These are phyloP conservation scores for Trematomus loennbergii DNA, from an alignment of 2,113 vertebrate species.

Conservation along the genomic window DNA sequence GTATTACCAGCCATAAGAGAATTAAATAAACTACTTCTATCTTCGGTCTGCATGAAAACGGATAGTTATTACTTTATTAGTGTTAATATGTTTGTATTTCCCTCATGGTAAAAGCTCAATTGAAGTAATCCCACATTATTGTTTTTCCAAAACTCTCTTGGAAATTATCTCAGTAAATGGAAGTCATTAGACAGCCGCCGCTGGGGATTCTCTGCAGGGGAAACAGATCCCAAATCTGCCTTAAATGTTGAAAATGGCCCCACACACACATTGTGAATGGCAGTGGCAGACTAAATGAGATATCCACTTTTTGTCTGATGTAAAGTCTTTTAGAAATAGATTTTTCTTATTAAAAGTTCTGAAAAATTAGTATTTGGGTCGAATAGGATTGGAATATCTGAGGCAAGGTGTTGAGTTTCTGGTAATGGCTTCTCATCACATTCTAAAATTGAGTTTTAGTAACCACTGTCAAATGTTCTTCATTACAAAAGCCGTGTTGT, in stretches of 20 bases:
- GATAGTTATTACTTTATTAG: neutral
- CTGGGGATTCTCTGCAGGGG: neutral
- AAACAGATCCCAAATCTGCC: neutral
- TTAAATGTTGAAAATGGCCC: neutral
- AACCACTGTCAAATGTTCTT: neutral
- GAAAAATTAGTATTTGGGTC: neutral
- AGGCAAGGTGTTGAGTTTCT: neutral
- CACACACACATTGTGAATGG: neutral
- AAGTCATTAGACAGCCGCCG: neutral
- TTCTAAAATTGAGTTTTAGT: constrained; percentile 7
- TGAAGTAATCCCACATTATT: neutral
- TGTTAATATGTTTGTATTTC: constrained; percentile 21
- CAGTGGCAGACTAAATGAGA: neutral
- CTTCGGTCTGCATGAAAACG: neutral
- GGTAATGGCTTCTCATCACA: neutral
- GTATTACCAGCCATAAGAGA: neutral
- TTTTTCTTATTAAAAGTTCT: neutral
- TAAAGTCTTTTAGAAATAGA: neutral
- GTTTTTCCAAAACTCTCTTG: neutral
- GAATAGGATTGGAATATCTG: neutral
- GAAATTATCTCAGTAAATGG: constrained; percentile 34
- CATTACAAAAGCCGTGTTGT: constrained; percentile 20
- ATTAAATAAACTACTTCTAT: neutral
- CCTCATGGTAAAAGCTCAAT: neutral
- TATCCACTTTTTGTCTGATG: neutral